These are phyloP conservation scores for Pollimyrus isidori DNA, from an alignment of 2,113 vertebrate genomes.

Conservation along the genomic window DNA sequence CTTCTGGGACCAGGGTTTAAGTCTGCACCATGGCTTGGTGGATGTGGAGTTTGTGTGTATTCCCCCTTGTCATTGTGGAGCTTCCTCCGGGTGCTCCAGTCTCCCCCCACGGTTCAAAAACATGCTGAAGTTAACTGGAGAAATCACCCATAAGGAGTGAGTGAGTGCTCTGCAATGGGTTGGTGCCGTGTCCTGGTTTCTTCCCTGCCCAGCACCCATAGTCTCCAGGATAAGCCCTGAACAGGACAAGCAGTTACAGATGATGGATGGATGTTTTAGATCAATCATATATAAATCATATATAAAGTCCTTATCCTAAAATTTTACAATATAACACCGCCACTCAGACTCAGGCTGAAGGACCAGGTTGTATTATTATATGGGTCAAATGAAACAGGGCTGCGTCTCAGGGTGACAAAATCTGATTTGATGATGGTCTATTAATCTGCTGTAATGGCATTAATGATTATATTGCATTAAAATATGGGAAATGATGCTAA, in stretches of 20 bases:
- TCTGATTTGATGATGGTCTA: background rate
- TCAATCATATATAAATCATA: background rate
- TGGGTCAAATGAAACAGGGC: slow-evolving; percentile 23
- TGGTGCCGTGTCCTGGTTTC: background rate
- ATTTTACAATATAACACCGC: slow-evolving; percentile 45
- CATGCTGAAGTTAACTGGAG: background rate
- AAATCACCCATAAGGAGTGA: background rate
- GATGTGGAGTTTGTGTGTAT: background rate
- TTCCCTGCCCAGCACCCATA: background rate
- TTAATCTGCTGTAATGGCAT: background rate
- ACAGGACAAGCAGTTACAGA: background rate
- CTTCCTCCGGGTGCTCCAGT: background rate
- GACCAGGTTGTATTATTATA: slow-evolving; percentile 45
- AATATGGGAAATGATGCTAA: background rate
- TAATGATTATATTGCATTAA: background rate
- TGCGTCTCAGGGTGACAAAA: background rate
- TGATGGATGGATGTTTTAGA: background rate
- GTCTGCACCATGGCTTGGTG: background rate
- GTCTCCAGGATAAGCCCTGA: background rate
- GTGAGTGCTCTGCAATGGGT: background rate
- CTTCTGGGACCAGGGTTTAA: background rate
- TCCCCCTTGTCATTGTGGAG: background rate
- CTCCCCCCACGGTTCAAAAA: background rate
- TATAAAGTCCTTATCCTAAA: slow-evolving; percentile 35
- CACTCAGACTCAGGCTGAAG: slow-evolving; percentile 55